Percentiles rank a stretch among this genome's conserved stretches.
These are phyloP conservation scores for Peribatodes rhomboidaria DNA, from an alignment of 2,888 invertebrate species.

Conservation along the genomic window DNA sequence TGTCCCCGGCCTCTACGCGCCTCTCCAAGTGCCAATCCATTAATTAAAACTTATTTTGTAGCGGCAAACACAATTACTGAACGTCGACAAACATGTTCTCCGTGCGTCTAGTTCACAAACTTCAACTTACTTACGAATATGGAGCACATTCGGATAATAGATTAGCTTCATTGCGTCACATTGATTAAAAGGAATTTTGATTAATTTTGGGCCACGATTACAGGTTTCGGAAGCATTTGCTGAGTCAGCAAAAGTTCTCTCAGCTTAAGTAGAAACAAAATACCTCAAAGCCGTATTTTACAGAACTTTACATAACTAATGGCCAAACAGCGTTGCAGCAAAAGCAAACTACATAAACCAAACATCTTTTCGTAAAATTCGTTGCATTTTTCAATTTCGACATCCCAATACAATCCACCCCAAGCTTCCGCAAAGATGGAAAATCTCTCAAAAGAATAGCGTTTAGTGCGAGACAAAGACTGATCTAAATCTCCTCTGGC, in stretches of 20 bases:
- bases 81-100: constrained; percentile 66
- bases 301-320: constrained; percentile 29
- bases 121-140: constrained; percentile 70
- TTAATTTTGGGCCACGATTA: constrained; percentile 29
- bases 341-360: constrained; percentile 32
- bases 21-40: constrained; percentile 84
- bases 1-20: constrained; percentile 71
- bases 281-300: constrained; percentile 11
- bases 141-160: constrained; percentile 69
- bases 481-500: constrained; percentile 78
- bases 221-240: constrained; percentile 12
- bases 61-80: constrained; percentile 71
- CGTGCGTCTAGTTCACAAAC: constrained; percentile 64
- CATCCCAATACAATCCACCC: constrained; percentile 72
- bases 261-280: constrained; percentile 13
- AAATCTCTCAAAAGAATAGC: constrained; percentile 84
- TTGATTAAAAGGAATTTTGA: constrained; percentile 52
- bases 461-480: constrained; percentile 83
- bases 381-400: constrained; percentile 68
- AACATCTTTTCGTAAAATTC: constrained; percentile 57
- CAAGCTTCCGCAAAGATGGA: constrained; percentile 75
- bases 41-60: constrained; percentile 86
- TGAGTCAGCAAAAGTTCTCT: constrained; percentile 1
- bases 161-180: constrained; percentile 65
- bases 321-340: constrained; percentile 24